A percentile compares a stretch with the other conserved stretches of the same genome.
phyloP scores from a whole-genome alignment of 2,888 invertebrate species.

The Mythimna albipuncta region DNA sequence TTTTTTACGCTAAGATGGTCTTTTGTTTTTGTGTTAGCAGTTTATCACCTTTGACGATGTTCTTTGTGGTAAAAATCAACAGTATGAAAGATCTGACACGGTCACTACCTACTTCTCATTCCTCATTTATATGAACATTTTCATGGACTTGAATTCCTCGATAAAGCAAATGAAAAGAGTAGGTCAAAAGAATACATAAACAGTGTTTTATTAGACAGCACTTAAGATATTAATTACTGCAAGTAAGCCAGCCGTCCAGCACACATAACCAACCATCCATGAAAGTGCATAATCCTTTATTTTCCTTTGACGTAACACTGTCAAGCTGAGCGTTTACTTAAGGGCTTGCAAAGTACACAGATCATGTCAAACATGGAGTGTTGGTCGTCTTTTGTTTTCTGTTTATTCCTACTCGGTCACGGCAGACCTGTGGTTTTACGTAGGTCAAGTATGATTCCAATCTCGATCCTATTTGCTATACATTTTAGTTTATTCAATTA shows the following conservation, averaged over 20 bases:
- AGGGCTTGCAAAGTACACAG: conserved; percentile 83
- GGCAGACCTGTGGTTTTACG: conserved; percentile 86
- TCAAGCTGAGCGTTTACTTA: conserved; percentile 70
- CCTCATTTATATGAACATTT: background rate
- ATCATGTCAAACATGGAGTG: conserved; percentile 76
- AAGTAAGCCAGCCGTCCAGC: conserved; percentile 23
- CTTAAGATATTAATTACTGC: conserved; percentile 25
- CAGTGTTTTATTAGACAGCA: background rate
- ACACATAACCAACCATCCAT: conserved; percentile 47
- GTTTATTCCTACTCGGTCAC: conserved; percentile 84
- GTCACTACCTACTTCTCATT: background rate
- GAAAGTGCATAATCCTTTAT: conserved; percentile 64
- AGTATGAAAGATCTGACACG: background rate
- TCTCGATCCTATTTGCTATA: conserved; percentile 74
- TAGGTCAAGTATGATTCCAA: conserved; percentile 82
- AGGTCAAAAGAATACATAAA: background rate
- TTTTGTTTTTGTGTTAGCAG: conserved; percentile 1
- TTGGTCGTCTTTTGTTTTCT: conserved; percentile 78
- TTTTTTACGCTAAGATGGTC: background rate
- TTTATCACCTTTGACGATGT: no score
- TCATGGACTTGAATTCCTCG: background rate
- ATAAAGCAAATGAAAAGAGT: conserved; percentile 18
- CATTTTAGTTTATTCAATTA: conserved; percentile 63
- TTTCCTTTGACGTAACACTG: conserved; percentile 68
- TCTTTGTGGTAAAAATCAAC: background rate